Evolutionary conservation across 2,113 vertebrate genomes (phyloP).

Genomic region (Epinephelus fuscoguttatus): DNA sequence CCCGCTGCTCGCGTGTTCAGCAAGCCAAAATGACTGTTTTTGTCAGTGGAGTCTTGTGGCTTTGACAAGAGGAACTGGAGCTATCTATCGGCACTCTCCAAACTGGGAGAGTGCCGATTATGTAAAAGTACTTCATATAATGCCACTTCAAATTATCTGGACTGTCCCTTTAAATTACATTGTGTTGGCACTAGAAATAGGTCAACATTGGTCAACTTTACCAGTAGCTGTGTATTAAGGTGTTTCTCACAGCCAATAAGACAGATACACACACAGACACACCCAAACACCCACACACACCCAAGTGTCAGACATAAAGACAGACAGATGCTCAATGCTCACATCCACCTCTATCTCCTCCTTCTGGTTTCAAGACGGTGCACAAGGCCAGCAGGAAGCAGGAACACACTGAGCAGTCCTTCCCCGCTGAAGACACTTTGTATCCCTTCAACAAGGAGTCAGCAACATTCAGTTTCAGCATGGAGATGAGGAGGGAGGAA

Average conservation of each 20-base stretch:
- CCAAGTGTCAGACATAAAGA: neutral
- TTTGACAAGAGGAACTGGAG: too few species aligned
- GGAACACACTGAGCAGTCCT: neutral
- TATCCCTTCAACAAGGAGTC: slow-evolving; percentile 65
- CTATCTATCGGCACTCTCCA: too few species aligned
- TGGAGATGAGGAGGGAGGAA: slow-evolving; percentile 71
- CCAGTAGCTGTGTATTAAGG: neutral
- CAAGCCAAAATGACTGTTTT: too few species aligned
- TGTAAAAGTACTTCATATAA: too few species aligned
- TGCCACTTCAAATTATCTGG: too few species aligned
- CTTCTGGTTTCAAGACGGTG: slow-evolving; percentile 67
- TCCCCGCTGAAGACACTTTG: slow-evolving; percentile 38
- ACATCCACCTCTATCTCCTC: neutral
- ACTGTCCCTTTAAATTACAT: neutral
- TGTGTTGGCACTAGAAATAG: neutral
- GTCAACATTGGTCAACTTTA: neutral
- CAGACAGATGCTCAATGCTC: too few species aligned
- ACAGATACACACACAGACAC: too few species aligned
- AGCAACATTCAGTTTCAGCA: slow-evolving; percentile 57
- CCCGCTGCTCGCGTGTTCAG: too few species aligned
- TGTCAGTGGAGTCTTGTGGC: too few species aligned
- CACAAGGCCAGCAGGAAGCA: slow-evolving; percentile 48
- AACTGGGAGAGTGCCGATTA: too few species aligned
- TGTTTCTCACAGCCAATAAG: neutral
- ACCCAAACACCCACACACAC: too few species aligned